Evolutionary conservation across 2,113 vertebrate genomes (phyloP).

Genomic region (Heterotilapia buettikoferi): DNA sequence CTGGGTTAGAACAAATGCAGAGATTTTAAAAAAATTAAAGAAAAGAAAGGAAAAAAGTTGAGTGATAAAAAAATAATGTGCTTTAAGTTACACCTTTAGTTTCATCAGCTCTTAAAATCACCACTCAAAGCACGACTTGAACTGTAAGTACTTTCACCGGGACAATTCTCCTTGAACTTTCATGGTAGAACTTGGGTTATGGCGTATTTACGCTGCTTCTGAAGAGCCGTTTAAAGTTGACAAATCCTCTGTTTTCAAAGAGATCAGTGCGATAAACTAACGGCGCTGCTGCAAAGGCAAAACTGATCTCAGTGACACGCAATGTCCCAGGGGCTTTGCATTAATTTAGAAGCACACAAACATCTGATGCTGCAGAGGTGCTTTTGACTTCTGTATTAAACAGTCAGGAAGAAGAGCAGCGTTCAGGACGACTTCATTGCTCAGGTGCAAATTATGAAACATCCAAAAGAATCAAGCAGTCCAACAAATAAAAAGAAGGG

Average conservation of each 20-base stretch:
- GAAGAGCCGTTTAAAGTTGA: not conserved
- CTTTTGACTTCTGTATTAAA: constrained; percentile 1
- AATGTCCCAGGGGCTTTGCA: not conserved
- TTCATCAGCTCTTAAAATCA: not conserved
- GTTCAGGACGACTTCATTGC: not conserved
- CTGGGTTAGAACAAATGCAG: not conserved
- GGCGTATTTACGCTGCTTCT: not conserved
- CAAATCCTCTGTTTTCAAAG: not conserved
- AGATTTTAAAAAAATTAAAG: not conserved
- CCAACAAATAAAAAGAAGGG: not conserved
- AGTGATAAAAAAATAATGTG: not conserved
- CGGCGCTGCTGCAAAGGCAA: not conserved
- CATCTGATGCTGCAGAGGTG: not conserved
- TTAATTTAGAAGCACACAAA: not conserved
- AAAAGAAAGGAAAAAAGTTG: not conserved
- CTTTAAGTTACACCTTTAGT: not conserved
- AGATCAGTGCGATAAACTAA: not conserved
- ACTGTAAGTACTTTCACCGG: not conserved
- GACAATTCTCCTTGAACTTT: not conserved
- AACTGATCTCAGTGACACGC: not conserved
- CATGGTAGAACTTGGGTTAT: not conserved
- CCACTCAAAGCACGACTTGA: not conserved
- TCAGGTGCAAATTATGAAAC: not conserved
- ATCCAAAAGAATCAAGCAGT: not conserved
- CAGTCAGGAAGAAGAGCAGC: constrained; percentile 4